Evolutionary conservation across 2,797 vertebrate genomes (phyloP).

Genomic region (Silurus lanzhouensis): DNA sequence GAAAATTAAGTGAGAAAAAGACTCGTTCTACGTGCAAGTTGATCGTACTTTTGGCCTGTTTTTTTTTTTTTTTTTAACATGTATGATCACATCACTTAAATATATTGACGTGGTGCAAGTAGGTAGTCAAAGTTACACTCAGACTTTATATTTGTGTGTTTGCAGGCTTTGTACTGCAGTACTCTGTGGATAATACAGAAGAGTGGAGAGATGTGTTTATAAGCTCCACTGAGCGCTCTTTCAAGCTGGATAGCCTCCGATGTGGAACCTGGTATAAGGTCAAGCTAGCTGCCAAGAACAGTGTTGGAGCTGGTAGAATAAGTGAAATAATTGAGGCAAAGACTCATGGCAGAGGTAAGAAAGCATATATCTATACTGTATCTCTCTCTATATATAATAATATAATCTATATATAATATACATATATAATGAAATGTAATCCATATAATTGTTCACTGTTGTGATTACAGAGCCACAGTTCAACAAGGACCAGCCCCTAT

Average conservation of each 20-base stretch:
- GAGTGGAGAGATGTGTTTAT: slow-evolving; percentile 98
- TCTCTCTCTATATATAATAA: background rate
- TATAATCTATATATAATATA: no score
- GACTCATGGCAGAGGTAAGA: slow-evolving; percentile 91
- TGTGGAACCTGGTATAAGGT: slow-evolving; percentile 99
- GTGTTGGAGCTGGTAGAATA: slow-evolving; percentile 95
- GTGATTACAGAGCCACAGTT: slow-evolving; percentile 86
- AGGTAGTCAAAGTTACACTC: background rate
- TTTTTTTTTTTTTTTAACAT: background rate
- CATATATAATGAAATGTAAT: no score
- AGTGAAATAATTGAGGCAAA: slow-evolving; percentile 99
- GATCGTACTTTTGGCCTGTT: background rate
- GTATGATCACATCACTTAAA: background rate
- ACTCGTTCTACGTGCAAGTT: background rate
- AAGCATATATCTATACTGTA: background rate
- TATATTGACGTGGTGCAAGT: background rate
- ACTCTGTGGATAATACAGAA: slow-evolving; percentile 97
- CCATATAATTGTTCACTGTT: background rate
- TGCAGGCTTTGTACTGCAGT: slow-evolving; percentile 94
- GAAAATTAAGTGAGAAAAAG: no score
- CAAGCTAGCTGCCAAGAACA: slow-evolving; percentile 97
- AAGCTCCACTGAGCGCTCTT: slow-evolving; percentile 91
- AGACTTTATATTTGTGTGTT: slow-evolving; percentile 12
- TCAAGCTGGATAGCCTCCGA: slow-evolving; percentile 93
- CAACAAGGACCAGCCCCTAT: slow-evolving; percentile 96